Percentiles rank a stretch among this genome's conserved stretches.
Evolutionary conservation across 2,888 invertebrate species (phyloP).

Genomic region (Chymomyza procnemis): DNA sequence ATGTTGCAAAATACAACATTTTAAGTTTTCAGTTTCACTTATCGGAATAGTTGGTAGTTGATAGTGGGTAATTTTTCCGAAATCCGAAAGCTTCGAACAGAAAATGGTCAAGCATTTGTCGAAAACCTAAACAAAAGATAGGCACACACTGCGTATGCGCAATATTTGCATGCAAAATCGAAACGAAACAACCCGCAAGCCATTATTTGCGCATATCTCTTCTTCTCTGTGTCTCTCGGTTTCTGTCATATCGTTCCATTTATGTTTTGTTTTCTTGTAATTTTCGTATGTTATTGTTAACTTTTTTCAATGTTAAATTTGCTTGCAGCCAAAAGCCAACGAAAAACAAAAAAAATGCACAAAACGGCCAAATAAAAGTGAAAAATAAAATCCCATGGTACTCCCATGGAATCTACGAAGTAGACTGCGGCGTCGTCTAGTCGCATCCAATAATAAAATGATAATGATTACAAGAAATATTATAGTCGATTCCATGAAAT

Average conservation of each 20-base stretch:
- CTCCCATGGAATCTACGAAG: too few species aligned
- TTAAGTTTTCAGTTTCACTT: too few species aligned
- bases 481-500: too few species aligned
- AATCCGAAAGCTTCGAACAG: too few species aligned
- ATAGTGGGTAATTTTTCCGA: too few species aligned
- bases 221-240: not conserved
- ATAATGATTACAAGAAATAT: too few species aligned
- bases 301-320: constrained; percentile 22
- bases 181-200: constrained; percentile 1
- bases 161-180: constrained; percentile 19
- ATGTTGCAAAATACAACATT: too few species aligned
- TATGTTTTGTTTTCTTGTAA: constrained; percentile 57
- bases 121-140: not conserved
- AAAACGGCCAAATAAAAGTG: not conserved
- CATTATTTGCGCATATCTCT: too few species aligned
- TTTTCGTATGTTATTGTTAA: constrained; percentile 63
- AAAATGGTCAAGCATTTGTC: too few species aligned
- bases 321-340: not conserved
- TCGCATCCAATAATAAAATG: too few species aligned
- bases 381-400: not conserved
- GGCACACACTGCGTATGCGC: constrained; percentile 35
- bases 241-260: constrained; percentile 22
- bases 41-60: too few species aligned
- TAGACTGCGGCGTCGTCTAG: too few species aligned
- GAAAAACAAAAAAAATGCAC: not conserved